These are phyloP conservation scores for Calephelis nemesis DNA, from an alignment of 1,140 invertebrate genomes.

Conservation along the genomic window DNA sequence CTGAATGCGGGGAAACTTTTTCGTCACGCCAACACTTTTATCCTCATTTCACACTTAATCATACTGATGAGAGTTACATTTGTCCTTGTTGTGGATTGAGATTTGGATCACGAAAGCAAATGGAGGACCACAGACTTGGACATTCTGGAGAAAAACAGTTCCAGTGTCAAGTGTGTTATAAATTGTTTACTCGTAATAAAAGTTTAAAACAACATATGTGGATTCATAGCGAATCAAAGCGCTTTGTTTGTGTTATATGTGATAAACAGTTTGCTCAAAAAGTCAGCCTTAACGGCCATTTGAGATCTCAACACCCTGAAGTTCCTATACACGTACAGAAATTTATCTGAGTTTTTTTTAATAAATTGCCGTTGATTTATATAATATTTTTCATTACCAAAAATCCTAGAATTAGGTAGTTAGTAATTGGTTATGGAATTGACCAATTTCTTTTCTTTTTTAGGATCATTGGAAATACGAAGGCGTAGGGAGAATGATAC, in stretches of 20 bases:
- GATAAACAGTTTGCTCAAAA: slow-evolving; percentile 78
- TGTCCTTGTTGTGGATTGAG: slow-evolving; percentile 58
- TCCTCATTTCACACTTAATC: slow-evolving; percentile 52
- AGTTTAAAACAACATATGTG: slow-evolving; percentile 77
- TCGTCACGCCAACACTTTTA: slow-evolving; percentile 50
- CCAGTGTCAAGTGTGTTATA: slow-evolving; percentile 66
- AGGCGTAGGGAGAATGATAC: slow-evolving; percentile 52
- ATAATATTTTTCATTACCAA: background rate
- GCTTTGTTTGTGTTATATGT: slow-evolving; percentile 70
- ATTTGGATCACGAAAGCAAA: slow-evolving; percentile 43
- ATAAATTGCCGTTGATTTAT: background rate
- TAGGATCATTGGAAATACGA: slow-evolving; percentile 66
- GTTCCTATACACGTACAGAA: slow-evolving; percentile 16
- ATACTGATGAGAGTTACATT: slow-evolving; percentile 52
- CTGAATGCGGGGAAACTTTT: slow-evolving; percentile 51
- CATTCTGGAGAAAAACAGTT: slow-evolving; percentile 63
- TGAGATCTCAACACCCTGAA: slow-evolving; percentile 57
- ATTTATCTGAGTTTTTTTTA: background rate
- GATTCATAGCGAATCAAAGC: slow-evolving; percentile 64
- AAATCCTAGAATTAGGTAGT: slow-evolving; percentile 25
- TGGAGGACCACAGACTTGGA: slow-evolving; percentile 53
- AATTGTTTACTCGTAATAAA: slow-evolving; percentile 72
- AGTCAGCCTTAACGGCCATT: slow-evolving; percentile 59
- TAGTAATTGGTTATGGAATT: slow-evolving; percentile 50
- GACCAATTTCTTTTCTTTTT: slow-evolving; percentile 74